Evolutionary conservation across 2,797 vertebrate genomes (phyloP).

Genomic region (Fringilla coelebs): DNA sequence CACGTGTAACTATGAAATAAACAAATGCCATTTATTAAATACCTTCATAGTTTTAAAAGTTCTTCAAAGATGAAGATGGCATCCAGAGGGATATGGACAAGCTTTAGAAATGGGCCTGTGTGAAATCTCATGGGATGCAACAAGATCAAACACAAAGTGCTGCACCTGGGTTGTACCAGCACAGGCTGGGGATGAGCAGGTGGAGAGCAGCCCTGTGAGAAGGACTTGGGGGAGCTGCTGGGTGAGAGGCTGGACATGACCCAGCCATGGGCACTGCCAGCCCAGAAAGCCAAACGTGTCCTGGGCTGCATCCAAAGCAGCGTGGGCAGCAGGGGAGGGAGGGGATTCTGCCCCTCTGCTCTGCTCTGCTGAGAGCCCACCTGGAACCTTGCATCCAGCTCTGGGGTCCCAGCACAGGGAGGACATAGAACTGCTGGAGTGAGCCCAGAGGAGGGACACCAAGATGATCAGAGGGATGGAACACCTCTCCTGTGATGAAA

Average conservation of each 20-base stretch:
- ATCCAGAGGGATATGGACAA: not conserved
- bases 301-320: not conserved
- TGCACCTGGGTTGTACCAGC: rapidly evolving
- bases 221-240: not conserved
- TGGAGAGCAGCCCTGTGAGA: not conserved
- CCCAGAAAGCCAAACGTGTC: not conserved
- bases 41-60: not conserved
- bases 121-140: not conserved
- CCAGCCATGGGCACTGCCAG: not conserved
- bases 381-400: not conserved
- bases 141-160: no score
- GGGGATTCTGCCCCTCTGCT: not conserved
- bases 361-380: not conserved
- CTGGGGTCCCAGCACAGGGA: not conserved
- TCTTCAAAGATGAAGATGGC: not conserved
- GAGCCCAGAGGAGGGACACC: rapidly evolving
- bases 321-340: not conserved
- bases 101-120: rapidly evolving
- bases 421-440: rapidly evolving
- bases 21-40: not conserved
- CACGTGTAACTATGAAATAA: not conserved
- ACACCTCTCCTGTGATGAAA: rapidly evolving
- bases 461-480: not conserved
- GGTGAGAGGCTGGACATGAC: not conserved
- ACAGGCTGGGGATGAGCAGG: not conserved